Conservation (phyloP, 1,140 invertebrate species). For the Rhagoletis pomonella region DNA sequence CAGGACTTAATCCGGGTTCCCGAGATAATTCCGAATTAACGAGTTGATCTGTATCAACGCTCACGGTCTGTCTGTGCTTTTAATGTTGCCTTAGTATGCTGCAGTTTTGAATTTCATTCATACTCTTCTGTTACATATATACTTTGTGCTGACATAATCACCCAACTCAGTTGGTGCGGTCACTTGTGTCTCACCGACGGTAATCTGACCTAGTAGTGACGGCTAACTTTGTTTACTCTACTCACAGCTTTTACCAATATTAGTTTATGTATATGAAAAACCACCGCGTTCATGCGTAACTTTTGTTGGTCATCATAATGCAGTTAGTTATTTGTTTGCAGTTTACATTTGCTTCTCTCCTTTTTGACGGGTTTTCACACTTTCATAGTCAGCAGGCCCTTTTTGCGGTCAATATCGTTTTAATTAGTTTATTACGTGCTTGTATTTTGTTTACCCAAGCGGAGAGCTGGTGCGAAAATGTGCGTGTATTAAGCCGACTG, state of each 20-base stretch:
- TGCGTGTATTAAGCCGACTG: not conserved
- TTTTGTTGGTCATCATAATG: not conserved
- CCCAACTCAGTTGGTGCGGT: not conserved
- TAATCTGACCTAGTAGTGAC: not conserved
- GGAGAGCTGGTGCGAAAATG: not conserved
- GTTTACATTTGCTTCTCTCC: not conserved
- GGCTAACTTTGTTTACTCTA: not conserved
- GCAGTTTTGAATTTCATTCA: not conserved
- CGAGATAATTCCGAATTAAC: no score
- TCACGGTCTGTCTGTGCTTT: not conserved
- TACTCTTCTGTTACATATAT: not conserved
- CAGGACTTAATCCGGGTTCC: no score
- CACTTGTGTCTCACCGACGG: not conserved
- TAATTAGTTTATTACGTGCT: constrained; percentile 46
- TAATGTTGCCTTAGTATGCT: not conserved
- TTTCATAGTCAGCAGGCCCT: not conserved
- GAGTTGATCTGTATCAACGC: no score
- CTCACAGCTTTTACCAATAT: not conserved
- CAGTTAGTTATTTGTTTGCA: not conserved
- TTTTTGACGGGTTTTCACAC: not conserved
- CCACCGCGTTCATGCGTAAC: not conserved
- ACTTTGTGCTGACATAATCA: not conserved
- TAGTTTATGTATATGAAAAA: not conserved
- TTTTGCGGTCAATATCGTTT: constrained; percentile 49
- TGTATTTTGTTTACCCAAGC: not conserved